These are phyloP conservation scores for Tridacna crocea DNA, from an alignment of 2,888 invertebrate species.

Conservation along the genomic window DNA sequence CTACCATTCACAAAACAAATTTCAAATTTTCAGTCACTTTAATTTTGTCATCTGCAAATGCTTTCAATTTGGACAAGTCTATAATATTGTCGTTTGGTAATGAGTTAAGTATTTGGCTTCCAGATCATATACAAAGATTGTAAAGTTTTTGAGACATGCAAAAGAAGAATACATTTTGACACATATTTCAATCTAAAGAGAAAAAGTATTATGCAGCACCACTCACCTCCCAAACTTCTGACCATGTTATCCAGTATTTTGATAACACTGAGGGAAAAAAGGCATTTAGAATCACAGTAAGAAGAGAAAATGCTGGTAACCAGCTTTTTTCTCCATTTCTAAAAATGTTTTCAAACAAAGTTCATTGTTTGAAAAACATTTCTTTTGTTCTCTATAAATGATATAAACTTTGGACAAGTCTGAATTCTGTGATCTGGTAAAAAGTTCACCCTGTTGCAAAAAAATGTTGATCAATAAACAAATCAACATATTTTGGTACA, in stretches of 20 bases:
- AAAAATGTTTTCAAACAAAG: too few relatives aligned
- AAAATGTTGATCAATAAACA: too few relatives aligned
- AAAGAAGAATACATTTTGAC: too few relatives aligned
- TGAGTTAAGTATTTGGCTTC: neutral
- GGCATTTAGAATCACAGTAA: too few relatives aligned
- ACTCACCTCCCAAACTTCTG: neutral
- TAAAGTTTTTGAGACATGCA: neutral
- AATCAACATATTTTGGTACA: too few relatives aligned
- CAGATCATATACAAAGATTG: neutral
- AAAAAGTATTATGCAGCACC: neutral
- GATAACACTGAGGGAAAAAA: neutral
- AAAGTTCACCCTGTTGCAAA: too few relatives aligned
- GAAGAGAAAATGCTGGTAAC: neutral
- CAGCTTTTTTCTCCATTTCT: too few relatives aligned
- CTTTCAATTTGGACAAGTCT: slow-evolving; percentile 7
- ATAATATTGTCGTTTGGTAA: neutral
- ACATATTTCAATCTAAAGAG: neutral
- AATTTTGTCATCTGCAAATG: neutral
- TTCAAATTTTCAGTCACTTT: neutral
- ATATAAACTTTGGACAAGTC: too few relatives aligned
- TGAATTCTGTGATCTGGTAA: too few relatives aligned
- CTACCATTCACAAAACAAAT: neutral
- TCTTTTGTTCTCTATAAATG: too few relatives aligned
- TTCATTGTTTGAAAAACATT: too few relatives aligned
- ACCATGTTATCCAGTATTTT: neutral